Evolutionary conservation across 2,113 vertebrate species (phyloP), one percentile per base, ranked within the genome.

Genomic region (Lonchura striata): DNA sequence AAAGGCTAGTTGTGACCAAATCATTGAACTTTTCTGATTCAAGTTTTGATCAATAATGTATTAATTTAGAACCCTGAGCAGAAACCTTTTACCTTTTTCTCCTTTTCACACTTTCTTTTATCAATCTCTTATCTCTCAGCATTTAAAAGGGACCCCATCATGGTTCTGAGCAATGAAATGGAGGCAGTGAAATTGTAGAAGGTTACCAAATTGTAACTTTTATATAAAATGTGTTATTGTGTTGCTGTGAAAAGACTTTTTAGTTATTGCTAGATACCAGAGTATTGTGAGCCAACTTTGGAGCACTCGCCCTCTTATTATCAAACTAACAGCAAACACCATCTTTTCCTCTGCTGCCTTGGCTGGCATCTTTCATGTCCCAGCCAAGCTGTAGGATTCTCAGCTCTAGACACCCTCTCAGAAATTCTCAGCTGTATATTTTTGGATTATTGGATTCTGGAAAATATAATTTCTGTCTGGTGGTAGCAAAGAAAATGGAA

Each of bases 191-290:
- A 91, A 91, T 42, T 87, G 81, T 82, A 66, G 88, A 88, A 95
- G 92, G 64, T 93, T 96, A 90, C 71, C 27, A 64, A 80, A 97
- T 75, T 42, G 33, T 77, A 94, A 86, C 82, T 93, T 95, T 60
- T 78, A 44, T 81, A 95, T 75, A 82, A 85, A 96, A 94, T 68
- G 41, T 82, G 54, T 60, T 88, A 86, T 92, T 95, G 71, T 96
- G 82, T 41, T 90, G 39, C 82, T 90, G 76, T 90, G 79, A 93
- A 93, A 96, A 91, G 93, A 69, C 63, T 77, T 95, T 57, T 83
- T 77, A 86, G 63, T 92, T 94, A 88, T 33, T 86, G 76, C 60
- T 83, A 80, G 81, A 56, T 88, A 86, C 30, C 0, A 3, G 47
- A 81, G 85, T 83, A 92, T 60, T 68, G 72, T 86, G 53, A 83